Evolutionary conservation across 2,888 invertebrate species (phyloP).

Genomic region (Aquatica leii): DNA sequence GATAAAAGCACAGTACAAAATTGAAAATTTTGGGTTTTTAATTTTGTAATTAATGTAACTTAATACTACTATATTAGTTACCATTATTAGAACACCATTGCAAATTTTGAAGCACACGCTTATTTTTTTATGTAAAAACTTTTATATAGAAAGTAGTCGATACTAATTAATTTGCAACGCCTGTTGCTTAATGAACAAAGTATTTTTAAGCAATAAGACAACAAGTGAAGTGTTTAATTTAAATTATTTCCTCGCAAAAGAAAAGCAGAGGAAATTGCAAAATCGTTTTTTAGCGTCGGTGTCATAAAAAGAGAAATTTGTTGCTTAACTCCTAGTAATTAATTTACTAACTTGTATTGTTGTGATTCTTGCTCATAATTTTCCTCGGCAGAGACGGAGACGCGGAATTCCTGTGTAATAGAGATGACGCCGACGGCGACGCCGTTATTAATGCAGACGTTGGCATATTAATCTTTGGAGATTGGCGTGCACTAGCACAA

Average conservation of each 20-base stretch:
- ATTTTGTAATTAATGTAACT: too few species aligned
- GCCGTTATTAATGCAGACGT: slow-evolving; percentile 53
- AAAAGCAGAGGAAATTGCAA: too few species aligned
- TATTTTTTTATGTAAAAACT: too few species aligned
- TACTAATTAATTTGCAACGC: too few species aligned
- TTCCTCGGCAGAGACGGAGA: slow-evolving; percentile 66
- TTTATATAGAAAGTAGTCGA: too few species aligned
- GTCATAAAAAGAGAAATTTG: neutral
- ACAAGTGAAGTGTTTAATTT: slow-evolving; percentile 4
- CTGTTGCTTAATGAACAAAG: neutral
- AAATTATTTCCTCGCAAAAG: too few species aligned
- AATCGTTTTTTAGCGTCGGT: too few species aligned
- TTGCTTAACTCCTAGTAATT: neutral
- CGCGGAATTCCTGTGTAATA: slow-evolving; percentile 62
- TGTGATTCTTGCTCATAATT: slow-evolving; percentile 71
- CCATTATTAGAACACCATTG: too few species aligned
- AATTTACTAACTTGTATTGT: slow-evolving; percentile 71
- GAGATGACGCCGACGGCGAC: slow-evolving; percentile 50
- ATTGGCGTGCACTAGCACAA: slow-evolving; percentile 49
- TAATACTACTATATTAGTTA: too few species aligned
- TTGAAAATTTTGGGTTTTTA: too few species aligned
- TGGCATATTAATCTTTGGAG: slow-evolving; percentile 44
- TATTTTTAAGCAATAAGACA: neutral
- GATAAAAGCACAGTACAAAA: too few species aligned
- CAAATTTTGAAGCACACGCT: too few species aligned